Conservation (phyloP, 2,888 invertebrate species). For the Rhorus exstirpatorius region DNA sequence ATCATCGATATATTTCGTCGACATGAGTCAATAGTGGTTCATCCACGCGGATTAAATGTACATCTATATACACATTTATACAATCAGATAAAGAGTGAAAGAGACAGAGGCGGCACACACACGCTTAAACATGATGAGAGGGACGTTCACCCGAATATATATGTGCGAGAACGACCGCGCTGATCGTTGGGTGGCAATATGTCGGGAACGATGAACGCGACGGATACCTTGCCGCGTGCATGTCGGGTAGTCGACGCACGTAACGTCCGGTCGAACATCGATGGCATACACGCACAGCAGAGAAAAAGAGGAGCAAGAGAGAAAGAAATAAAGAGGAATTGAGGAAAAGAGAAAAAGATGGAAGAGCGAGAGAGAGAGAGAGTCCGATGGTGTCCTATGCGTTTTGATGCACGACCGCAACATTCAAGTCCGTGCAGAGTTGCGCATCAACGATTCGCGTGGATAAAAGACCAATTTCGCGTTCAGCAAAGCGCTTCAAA, state of each 20-base stretch:
- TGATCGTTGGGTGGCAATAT: constrained; percentile 52
- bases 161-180: constrained; percentile 70
- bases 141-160: constrained; percentile 72
- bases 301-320: constrained; percentile 13
- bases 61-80: neutral
- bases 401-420: constrained; percentile 35
- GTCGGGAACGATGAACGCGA: constrained; percentile 36
- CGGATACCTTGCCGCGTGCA: constrained; percentile 38
- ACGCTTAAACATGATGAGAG: constrained; percentile 32
- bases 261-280: constrained; percentile 68
- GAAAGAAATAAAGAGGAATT: neutral
- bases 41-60: constrained; percentile 3
- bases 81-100: constrained; percentile 12
- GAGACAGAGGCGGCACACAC: constrained; percentile 2
- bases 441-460: constrained; percentile 30
- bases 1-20: constrained; percentile 16
- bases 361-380: neutral
- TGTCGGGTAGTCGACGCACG: constrained; percentile 67
- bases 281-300: constrained; percentile 22
- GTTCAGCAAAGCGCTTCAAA: constrained; percentile 3
- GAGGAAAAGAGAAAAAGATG: constrained; percentile 12
- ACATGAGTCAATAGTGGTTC: constrained; percentile 40
- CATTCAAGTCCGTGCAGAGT: constrained; percentile 35
- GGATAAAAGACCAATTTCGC: constrained; percentile 57
- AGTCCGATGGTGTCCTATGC: constrained; percentile 14